Conservation (phyloP, 2,888 invertebrate genomes). For the Taphrorychus bicolor region DNA sequence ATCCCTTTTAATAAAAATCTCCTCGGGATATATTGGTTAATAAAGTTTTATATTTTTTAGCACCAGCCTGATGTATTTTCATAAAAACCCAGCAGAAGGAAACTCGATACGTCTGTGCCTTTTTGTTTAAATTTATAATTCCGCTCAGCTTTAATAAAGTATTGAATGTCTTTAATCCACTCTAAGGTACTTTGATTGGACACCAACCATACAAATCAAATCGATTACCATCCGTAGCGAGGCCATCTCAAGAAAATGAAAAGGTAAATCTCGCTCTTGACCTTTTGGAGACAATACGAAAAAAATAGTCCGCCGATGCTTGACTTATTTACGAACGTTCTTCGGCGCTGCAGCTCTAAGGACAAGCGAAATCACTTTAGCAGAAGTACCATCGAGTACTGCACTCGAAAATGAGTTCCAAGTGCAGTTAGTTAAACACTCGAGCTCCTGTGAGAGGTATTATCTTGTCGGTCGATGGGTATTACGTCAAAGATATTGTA, state of each 20-base stretch:
- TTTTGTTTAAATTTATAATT: conserved; percentile 5
- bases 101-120: conserved; percentile 15
- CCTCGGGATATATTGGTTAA: conserved; percentile 37
- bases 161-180: not conserved
- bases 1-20: conserved; percentile 41
- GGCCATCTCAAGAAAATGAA: not conserved
- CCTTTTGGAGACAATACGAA: not conserved
- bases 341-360: conserved; percentile 1
- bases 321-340: conserved; percentile 8
- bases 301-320: not conserved
- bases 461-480: not conserved
- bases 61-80: conserved; percentile 18
- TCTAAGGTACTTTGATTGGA: not conserved
- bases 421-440: conserved; percentile 9
- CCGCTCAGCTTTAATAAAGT: not conserved
- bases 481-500: not conserved
- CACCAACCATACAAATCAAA: not conserved
- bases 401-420: not conserved
- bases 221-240: not conserved
- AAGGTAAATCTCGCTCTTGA: not conserved
- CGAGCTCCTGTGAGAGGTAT: not conserved
- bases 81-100: conserved; percentile 5
- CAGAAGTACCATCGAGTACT: conserved; percentile 5
- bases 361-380: conserved; percentile 10
- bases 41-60: conserved; percentile 40